Evolutionary conservation across 37 sponge, comb jelly and placozoan genomes (phyloP), one percentile per base, ranked within the genome.

Genomic region (Aplysina aerophoba): DNA sequence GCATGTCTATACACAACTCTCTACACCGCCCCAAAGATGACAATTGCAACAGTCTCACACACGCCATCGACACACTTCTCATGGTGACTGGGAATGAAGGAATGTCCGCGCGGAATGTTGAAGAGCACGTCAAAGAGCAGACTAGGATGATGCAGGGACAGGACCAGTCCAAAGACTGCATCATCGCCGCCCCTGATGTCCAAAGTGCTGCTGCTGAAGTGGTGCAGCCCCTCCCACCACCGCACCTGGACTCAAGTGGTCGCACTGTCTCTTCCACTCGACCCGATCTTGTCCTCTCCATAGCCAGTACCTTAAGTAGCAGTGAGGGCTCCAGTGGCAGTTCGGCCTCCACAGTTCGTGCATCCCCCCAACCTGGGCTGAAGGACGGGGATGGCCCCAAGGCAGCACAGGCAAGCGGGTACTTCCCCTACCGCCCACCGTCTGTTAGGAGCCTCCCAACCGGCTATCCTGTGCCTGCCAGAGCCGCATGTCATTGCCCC

Each of bases 401-500:
- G 5, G 1, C n/a, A 21, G 0, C 22, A 16, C 53, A 40, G 2
- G 53, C 37, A 6, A 40, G 41, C 2, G 78, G 37, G 25, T 35
- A 11, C 27, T 25, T 50, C 21, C 50, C 78, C 22, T 36, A 44
- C 78, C 44, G 78, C 5, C 78, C 78, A 53, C 78, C 78, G 20
- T 75, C 78, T 25, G 78, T 75, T 39, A 17, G 25, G 44, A 75
- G 78, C 37, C 78, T 75, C 15, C 78, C 78, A 1, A 40, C 44
- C 54, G 11, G 28, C 64, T 62, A 27, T 11, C 38, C 20, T 5
- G 24, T 8, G 24, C 15, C 78, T 17, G 53, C 53, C 41, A 16
- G 31, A 1, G 8, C n/a, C 28, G 16, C 38, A 22, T 85, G 85
- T 16, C 85, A 85, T 40, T 85, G 85, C 57, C 85, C 85, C 25